Conservation (phyloP, 2,888 invertebrate genomes). For the Apamea anceps region DNA sequence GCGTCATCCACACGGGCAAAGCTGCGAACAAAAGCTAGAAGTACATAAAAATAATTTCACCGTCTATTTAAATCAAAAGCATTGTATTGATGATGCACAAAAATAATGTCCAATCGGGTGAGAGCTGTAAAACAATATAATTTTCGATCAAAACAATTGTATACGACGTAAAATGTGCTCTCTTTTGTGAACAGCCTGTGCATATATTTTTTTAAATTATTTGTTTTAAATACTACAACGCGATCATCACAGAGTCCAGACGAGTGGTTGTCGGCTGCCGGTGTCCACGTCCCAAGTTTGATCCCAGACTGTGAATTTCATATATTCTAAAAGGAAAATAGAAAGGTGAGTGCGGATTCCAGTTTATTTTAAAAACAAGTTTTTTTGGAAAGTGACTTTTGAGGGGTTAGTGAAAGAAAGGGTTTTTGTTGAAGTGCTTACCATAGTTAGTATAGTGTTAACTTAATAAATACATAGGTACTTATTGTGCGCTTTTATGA, state of each 20-base stretch:
- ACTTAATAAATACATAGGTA: background rate
- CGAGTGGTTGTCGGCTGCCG: constrained; percentile 77
- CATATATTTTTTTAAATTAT: constrained; percentile 75
- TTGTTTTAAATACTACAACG: constrained; percentile 81
- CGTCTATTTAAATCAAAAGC: background rate
- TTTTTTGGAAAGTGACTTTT: constrained; percentile 21
- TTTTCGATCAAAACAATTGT: background rate
- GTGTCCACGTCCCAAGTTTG: constrained; percentile 76
- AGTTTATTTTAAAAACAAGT: background rate
- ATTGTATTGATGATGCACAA: background rate
- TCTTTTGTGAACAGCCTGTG: constrained; percentile 72
- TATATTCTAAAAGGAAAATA: constrained; percentile 56
- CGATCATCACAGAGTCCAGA: constrained; percentile 70
- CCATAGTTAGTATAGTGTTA: background rate
- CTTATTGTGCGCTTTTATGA: background rate
- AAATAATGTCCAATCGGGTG: background rate
- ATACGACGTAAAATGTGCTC: constrained; percentile 6
- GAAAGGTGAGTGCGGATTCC: constrained; percentile 59
- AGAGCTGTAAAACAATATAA: background rate
- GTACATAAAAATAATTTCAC: too few relatives aligned
- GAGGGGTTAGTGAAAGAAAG: background rate
- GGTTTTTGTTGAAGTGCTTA: constrained; percentile 15
- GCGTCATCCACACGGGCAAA: background rate
- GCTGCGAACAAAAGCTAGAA: background rate
- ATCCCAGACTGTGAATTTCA: constrained; percentile 53